Conservation (phyloP, 2,888 invertebrate genomes). For the Punctoribates punctum region DNA sequence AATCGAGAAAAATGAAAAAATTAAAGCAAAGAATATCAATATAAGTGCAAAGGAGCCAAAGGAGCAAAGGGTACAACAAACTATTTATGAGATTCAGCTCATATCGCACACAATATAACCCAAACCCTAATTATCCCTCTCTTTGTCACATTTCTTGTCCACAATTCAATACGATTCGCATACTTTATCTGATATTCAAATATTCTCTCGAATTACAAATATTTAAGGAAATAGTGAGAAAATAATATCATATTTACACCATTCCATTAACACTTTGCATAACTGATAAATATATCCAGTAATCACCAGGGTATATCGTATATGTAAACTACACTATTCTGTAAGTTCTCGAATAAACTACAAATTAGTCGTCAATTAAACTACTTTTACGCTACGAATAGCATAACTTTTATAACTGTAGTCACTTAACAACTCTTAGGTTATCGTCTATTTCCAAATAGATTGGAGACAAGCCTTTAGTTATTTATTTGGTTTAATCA, state of each 20-base stretch:
- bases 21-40: conserved; percentile 27
- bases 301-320: no score
- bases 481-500: no score
- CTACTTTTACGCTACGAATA: no score
- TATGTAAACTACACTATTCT: no score
- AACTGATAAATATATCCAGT: no score
- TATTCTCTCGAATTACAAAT: conserved; percentile 4
- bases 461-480: no score
- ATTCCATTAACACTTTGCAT: no score
- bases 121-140: conserved; percentile 23
- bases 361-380: no score
- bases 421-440: no score
- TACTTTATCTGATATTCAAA: background rate
- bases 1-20: conserved; percentile 28
- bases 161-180: conserved; percentile 4
- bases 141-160: conserved; percentile 16
- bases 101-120: conserved; percentile 10
- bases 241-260: background rate
- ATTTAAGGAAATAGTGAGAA: conserved; percentile 1
- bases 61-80: conserved; percentile 35
- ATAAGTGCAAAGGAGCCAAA: background rate
- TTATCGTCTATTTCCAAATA: no score
- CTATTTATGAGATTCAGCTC: conserved; percentile 35
- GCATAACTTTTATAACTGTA: no score
- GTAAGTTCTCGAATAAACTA: no score